phyloP scores from a whole-genome alignment of 2,113 vertebrate species.

The Albula glossodonta region DNA sequence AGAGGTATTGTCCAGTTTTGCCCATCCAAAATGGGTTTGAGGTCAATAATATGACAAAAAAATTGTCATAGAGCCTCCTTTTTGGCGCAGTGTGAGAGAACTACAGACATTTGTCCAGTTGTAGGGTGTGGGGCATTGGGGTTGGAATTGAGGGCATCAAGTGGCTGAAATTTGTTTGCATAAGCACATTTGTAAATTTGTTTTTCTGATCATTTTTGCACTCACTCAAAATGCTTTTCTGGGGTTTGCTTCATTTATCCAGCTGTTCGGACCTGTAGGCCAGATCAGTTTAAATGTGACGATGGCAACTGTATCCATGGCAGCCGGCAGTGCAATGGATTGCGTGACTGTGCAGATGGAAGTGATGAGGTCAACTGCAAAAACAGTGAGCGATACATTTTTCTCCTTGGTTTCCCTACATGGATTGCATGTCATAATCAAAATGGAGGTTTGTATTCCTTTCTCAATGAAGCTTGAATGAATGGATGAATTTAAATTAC shows the following conservation, averaged over 20 bases:
- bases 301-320: slow-evolving; percentile 89
- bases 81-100: no score
- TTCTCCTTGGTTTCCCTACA: neutral
- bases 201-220: neutral
- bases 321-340: slow-evolving; percentile 85
- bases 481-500: neutral
- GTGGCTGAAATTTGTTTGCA: no score
- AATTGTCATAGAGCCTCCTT: no score
- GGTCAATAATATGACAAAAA: no score
- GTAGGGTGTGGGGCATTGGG: neutral
- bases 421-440: neutral
- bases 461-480: neutral
- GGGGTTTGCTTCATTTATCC: slow-evolving; percentile 24
- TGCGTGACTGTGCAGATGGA: slow-evolving; percentile 88
- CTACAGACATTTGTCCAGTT: neutral
- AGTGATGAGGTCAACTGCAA: slow-evolving; percentile 89
- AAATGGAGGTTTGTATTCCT: neutral
- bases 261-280: slow-evolving; percentile 87
- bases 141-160: neutral
- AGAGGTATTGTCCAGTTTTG: no score
- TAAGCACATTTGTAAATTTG: neutral
- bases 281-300: slow-evolving; percentile 92
- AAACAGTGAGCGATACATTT: slow-evolving; percentile 68
- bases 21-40: no score
- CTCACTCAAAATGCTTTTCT: neutral